Percentiles rank a stretch among this genome's conserved stretches.
Conservation (phyloP, 2,113 vertebrate species). For the Cynopterus brachyotis region DNA sequence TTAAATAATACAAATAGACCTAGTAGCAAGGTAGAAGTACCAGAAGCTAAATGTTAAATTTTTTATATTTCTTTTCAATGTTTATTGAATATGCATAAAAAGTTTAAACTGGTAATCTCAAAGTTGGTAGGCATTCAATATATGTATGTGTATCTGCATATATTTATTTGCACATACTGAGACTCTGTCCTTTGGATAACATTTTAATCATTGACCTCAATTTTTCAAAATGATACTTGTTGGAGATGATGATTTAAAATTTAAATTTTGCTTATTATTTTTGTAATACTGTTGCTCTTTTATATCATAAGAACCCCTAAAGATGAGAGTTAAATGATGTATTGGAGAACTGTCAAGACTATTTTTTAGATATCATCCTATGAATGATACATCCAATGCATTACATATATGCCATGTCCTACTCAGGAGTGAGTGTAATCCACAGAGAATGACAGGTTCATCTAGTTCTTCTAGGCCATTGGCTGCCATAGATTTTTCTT, state of each 20-base stretch:
- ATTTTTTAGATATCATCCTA: background rate
- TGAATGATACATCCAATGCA: no score
- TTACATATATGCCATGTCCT: background rate
- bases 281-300: background rate
- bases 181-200: background rate
- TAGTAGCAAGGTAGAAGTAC: background rate
- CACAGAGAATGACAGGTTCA: background rate
- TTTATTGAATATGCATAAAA: background rate
- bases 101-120: background rate
- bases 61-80: background rate
- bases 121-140: background rate
- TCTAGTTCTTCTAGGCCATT: background rate
- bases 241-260: background rate
- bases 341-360: background rate
- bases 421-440: no score
- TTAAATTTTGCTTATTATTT: background rate
- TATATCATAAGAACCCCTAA: background rate
- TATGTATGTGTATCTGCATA: background rate
- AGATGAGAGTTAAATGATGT: background rate
- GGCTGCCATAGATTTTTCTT: background rate
- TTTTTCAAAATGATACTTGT: background rate
- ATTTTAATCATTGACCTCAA: background rate
- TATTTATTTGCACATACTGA: background rate
- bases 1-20: background rate
- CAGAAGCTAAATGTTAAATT: background rate